phyloP scores from a whole-genome alignment of 2,113 vertebrate genomes.

The Takifugu bimaculatus region DNA sequence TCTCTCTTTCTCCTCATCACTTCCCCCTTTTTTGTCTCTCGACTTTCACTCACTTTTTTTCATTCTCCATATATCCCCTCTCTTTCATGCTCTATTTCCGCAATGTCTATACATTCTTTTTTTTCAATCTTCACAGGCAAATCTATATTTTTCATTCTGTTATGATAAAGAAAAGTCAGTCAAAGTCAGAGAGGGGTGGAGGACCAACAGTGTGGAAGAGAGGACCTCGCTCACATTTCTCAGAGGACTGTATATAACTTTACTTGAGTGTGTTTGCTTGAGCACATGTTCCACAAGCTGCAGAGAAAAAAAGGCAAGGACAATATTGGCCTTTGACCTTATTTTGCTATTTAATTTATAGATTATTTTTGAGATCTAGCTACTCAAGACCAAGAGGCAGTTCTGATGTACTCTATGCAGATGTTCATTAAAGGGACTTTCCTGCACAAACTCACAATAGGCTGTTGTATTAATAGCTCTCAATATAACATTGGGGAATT shows the following conservation, averaged over 20 bases:
- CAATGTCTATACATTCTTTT: conserved; percentile 57
- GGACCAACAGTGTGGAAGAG: conserved; percentile 52
- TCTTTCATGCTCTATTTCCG: conserved; percentile 63
- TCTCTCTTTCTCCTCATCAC: conserved; percentile 49
- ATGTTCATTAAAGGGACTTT: no score
- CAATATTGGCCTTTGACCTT: conserved; percentile 42
- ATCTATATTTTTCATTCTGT: conserved; percentile 68
- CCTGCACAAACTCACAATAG: no score
- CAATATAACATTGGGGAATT: no score
- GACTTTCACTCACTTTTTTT: conserved; percentile 36
- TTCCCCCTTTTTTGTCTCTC: conserved; percentile 39
- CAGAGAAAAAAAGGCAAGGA: conserved; percentile 37
- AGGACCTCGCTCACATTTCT: conserved; percentile 52
- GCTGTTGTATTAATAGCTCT: no score
- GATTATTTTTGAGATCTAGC: no score
- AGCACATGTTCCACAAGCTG: conserved; percentile 8
- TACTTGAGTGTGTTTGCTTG: not conserved
- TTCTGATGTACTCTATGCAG: not conserved
- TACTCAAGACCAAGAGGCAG: not conserved
- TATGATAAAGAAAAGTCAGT: conserved; percentile 65
- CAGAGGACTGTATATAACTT: conserved; percentile 17
- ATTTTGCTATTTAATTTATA: not conserved
- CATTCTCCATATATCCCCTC: conserved; percentile 22
- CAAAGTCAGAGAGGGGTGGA: conserved; percentile 42
- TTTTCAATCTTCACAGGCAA: conserved; percentile 48